Evolutionary conservation across 2,797 vertebrate genomes (phyloP), one percentile per base, ranked within the genome.

Genomic region (Sebastes itinus): DNA sequence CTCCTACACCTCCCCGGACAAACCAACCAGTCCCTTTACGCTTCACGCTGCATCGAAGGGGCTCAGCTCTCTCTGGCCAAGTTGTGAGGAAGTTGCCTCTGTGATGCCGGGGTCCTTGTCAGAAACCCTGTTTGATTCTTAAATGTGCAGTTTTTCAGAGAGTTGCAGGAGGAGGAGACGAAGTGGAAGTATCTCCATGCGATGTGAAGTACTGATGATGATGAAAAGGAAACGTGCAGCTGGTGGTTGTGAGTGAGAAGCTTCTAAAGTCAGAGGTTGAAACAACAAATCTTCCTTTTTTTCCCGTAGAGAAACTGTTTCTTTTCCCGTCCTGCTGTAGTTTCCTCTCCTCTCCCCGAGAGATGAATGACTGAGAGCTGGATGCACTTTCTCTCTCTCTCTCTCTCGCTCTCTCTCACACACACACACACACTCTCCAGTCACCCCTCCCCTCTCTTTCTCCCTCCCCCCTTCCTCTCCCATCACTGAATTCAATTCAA

Each of bases 291-390:
- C 11, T 54, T 72, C 58, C 30, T 56, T 67, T 42, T 75, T 30
- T 49, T 5, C n/a, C 9, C 1, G 5, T 20, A 56, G 13, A 20
- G 27, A 14, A 25, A 33, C 65, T 4, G 60, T 69, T 30, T 69
- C 23, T 74, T 35, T 77, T 65, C 60, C 71, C 59, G 78, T 83
- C 83, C 85, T 75, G 84, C 66, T 90, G 89, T 84, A 87, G 85
- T 92, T 90, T 91, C 84, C 89, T 90, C 87, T 90, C 69, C 77
- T 92, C 90, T 94, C 70, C 84, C 87, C 84, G 66, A 90, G 85
- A 94, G 94, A 94, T 94, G 90, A 95, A 96, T 94, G 93, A 92
- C 90, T 91, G 88, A 90, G 88, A 82, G 78, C 93, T 94, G 91
- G 88, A 93, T 92, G 87, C 82, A 14, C 86, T 80, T 83, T 63